Base-by-base conservation (phyloP, 2,797 vertebrate genomes). In the Garrulus glandarius region DNA sequence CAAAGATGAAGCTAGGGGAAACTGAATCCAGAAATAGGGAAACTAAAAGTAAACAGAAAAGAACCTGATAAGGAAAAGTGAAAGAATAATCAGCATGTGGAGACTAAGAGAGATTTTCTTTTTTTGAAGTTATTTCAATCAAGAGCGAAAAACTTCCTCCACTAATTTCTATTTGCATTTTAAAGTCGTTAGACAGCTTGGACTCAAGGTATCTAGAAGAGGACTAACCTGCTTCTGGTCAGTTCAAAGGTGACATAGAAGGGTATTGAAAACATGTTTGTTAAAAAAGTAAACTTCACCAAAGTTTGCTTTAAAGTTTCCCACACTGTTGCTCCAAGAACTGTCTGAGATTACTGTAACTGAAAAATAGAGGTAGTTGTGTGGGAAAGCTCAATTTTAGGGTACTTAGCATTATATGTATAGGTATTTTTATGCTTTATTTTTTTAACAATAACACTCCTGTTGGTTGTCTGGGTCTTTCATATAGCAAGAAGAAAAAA, bases 31-130 rank as follows among this genome's bases (percentile, higher is more conserved):
- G 91, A 92, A 92, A 75, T 4, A 67, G 57, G 67, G 70, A 86
- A 94, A 87, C 30, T n/a, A 56, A 82, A 93, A 82, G 93, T 67
- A 80, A 92, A 88, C 32, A 75, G 88, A 71, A 78, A 88, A 56
- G 27, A 53, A 37, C 11, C 37, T 27, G 83, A 70, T 82, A 93
- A 77, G 82, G 55, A 84, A 92, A 91, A 87, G 52, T 49, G 56
- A 67, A 78, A 68, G 49, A 83, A 75, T 64, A 74, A 74, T 83
- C 63, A 46, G 49, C 21, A 10, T n/a, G 37, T 9, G 13, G 57
- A 71, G 49, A 37, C 46, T 53, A 44, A 47, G 7, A 59, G 36
- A 64, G 6, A 11, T 18, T 15, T 47, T 55, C 65, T 34, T 70
- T 12, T 9, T 74, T 46, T 23, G 22, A 88, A 56, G 47, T 50